A percentile compares a stretch with the other conserved stretches of the same genome.
Evolutionary conservation across 2,113 vertebrate genomes (phyloP).

Genomic region (Cettia cetti): DNA sequence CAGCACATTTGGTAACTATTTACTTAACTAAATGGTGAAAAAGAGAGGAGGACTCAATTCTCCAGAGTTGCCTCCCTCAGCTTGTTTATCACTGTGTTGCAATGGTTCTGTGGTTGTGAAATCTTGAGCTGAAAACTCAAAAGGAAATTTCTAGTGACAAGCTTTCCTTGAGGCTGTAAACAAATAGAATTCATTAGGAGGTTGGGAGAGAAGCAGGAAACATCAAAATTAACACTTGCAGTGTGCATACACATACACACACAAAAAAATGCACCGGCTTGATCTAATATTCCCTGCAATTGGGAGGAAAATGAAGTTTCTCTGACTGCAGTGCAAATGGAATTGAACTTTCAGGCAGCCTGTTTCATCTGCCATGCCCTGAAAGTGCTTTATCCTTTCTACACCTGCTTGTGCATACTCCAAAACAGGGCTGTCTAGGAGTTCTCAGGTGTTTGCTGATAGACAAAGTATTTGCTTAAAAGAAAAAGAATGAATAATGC

Average conservation of each 20-base stretch:
- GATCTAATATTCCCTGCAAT: not conserved
- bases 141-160: constrained; percentile 71
- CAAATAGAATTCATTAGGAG: constrained; percentile 66
- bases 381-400: constrained; percentile 16
- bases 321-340: not conserved
- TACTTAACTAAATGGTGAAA: constrained; percentile 60
- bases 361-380: not conserved
- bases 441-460: constrained; percentile 36
- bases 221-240: constrained; percentile 33
- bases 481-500: constrained; percentile 17
- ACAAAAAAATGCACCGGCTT: not conserved
- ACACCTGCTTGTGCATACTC: constrained; percentile 51
- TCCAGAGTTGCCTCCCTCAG: constrained; percentile 62
- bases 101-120: constrained; percentile 72
- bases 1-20: constrained; percentile 65
- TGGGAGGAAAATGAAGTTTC: not conserved
- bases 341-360: not conserved
- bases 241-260: rapidly evolving
- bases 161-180: constrained; percentile 70
- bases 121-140: constrained; percentile 65
- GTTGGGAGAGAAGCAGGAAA: constrained; percentile 55
- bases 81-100: constrained; percentile 72
- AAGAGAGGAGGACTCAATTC: constrained; percentile 54
- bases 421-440: not conserved
- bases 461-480: not conserved